Evolutionary conservation across 2,797 vertebrate species (phyloP), one percentile per base, ranked within the genome.

Genomic region (Neostethus bicornis): DNA sequence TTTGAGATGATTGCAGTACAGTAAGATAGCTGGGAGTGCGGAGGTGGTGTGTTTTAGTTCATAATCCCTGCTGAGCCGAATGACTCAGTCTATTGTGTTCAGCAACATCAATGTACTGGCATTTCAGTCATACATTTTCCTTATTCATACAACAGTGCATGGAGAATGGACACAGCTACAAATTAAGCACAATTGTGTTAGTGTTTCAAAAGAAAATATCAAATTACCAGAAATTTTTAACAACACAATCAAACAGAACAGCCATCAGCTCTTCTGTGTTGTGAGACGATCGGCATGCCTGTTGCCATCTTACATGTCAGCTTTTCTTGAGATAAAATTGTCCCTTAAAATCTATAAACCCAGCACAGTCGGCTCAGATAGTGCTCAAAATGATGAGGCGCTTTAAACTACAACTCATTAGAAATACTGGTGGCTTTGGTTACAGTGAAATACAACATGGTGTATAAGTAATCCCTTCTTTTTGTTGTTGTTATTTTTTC

Each of bases 81-180:
- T 32, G 70, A 81, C 70, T 81, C 79, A 37, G 66, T 58, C 58
- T 63, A 50, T 61, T 54, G 28, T 51, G 59, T 70, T 28, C 61
- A 49, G 54, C 60, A 43, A 20, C 10, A 2, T 61, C 58, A 56
- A 35, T 54, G 29, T 19, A 53, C 54, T 46, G 34, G 50, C 55
- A 8, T 17, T 44, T 48, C 25, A 59, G 24, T 57, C 59, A 58
- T 29, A 63, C 4, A 35, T 28, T 70, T 70, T 51, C 52, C 54
- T 75, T 58, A 28, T 57, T 65, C 25, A 59, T 12, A 5, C 50
- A 39, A 1, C 45, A 54, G 53, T 28, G 28, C 1, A 50, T 49
- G 49, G 62, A 68, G 72, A 77, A 70, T 39, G 75, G 73, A 73
- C 59, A 81, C 75, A 64, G 77, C 81, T 79, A 81, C 47, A 56